These are phyloP conservation scores for Dioctria linearis DNA, from an alignment of 2,888 invertebrate species.

Conservation along the genomic window DNA sequence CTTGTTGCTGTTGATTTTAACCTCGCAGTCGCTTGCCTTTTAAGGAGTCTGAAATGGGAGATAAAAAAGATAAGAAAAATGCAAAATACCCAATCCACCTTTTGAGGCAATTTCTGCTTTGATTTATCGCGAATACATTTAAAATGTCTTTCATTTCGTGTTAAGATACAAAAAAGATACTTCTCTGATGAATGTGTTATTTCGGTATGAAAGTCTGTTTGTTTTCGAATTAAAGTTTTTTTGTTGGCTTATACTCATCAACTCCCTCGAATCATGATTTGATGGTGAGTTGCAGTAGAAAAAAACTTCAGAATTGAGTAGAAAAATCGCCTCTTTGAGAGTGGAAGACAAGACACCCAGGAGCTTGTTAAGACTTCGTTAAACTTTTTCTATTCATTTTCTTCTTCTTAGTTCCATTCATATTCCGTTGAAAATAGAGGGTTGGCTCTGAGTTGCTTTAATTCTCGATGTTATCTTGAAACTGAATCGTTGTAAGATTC, in stretches of 20 bases:
- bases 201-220: constrained; percentile 46
- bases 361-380: constrained; percentile 55
- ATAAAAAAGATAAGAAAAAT: background rate
- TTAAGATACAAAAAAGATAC: constrained; percentile 47
- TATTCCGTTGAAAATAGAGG: constrained; percentile 6
- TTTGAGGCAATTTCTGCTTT: constrained; percentile 37
- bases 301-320: constrained; percentile 46
- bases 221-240: constrained; percentile 50
- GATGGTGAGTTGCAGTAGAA: constrained; percentile 22
- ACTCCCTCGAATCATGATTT: constrained; percentile 31
- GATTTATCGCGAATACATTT: constrained; percentile 53
- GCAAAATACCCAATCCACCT: constrained; percentile 30
- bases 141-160: constrained; percentile 51
- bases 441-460: constrained; percentile 49
- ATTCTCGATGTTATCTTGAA: constrained; percentile 47
- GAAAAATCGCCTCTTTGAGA: constrained; percentile 53
- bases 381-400: constrained; percentile 51
- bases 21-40: background rate
- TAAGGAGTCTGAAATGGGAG: background rate
- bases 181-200: constrained; percentile 44
- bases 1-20: constrained; percentile 28
- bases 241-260: constrained; percentile 20
- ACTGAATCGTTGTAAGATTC: constrained; percentile 38
- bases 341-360: constrained; percentile 54
- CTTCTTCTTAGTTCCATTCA: constrained; percentile 36